Evolutionary conservation across 1,140 invertebrate species (phyloP).

Genomic region (Drosophila ironensis): DNA sequence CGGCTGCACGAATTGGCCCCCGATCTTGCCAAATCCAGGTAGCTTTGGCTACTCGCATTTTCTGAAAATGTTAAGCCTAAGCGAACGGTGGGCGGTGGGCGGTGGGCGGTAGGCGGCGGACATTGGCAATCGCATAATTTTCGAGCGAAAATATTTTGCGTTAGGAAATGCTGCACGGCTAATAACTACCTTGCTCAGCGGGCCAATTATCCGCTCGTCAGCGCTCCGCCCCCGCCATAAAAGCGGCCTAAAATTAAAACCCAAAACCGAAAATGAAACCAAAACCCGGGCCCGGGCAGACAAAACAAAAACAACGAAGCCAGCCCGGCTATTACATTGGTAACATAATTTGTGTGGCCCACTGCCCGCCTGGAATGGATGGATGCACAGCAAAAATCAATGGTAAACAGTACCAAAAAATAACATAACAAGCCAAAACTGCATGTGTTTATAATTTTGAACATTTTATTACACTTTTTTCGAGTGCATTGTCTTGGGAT

Average conservation of each 20-base stretch:
- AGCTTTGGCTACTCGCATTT: background rate
- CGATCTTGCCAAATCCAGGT: conserved; percentile 24
- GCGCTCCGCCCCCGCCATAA: background rate
- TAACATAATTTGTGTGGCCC: too few relatives aligned
- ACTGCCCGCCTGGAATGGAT: too few relatives aligned
- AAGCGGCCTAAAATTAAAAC: background rate
- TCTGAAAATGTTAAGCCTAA: background rate
- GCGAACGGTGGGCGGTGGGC: background rate
- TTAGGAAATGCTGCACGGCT: conserved; percentile 58
- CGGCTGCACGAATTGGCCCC: background rate
- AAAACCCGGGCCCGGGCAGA: too few relatives aligned
- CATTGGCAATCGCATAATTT: conserved; percentile 37
- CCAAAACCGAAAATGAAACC: background rate
- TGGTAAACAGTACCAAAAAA: too few relatives aligned
- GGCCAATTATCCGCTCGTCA: conserved; percentile 6
- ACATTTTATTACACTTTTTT: background rate
- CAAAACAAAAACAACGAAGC: conserved; percentile 13
- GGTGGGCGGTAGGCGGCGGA: background rate
- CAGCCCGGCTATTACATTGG: conserved; percentile 55
- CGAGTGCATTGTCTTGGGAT: background rate
- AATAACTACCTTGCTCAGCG: conserved; percentile 50
- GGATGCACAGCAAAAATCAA: too few relatives aligned
- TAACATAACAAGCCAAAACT: too few relatives aligned
- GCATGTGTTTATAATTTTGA: background rate
- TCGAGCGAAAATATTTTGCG: conserved; percentile 48